Percentiles rank a stretch among this genome's conserved stretches.
phyloP scores from a whole-genome alignment of 2,797 vertebrate genomes.

The Centroberyx gerrardi region DNA sequence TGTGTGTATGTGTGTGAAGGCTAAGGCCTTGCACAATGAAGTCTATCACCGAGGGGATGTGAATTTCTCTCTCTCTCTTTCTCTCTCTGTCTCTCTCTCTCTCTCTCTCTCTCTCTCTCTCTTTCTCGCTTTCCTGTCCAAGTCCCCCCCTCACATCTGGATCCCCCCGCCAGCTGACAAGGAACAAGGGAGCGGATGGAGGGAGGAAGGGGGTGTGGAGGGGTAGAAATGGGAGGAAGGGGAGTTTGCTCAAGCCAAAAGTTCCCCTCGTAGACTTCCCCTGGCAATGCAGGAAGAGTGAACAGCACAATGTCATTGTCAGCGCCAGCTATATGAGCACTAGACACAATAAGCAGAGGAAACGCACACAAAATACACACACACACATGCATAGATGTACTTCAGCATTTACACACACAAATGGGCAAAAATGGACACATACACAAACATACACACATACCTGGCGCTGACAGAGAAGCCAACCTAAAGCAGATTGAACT shows the following conservation, averaged over 20 bases:
- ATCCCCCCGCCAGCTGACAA: conserved; percentile 80
- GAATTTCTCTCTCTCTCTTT: conserved; percentile 59
- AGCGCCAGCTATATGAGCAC: conserved; percentile 41
- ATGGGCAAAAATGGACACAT: neutral
- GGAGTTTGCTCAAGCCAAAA: conserved; percentile 52
- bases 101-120: conserved; percentile 30
- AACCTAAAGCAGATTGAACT: neutral
- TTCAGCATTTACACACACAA: neutral
- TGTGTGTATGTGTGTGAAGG: conserved; percentile 66
- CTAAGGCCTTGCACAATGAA: conserved; percentile 72
- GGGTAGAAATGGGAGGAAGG: conserved; percentile 66
- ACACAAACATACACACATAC: neutral
- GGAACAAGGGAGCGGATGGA: conserved; percentile 75
- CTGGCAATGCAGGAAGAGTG: conserved; percentile 47
- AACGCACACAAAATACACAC: conserved; percentile 20
- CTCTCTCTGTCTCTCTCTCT: conserved; percentile 11
- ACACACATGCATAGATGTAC: conserved; percentile 8
- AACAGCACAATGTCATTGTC: conserved; percentile 63
- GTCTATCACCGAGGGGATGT: conserved; percentile 65
- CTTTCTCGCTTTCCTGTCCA: conserved; percentile 62
- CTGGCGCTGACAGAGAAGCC: neutral
- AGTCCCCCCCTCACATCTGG: conserved; percentile 78
- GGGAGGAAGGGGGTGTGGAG: conserved; percentile 44
- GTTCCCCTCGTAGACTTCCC: conserved; percentile 53
- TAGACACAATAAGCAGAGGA: conserved; percentile 33